These are phyloP conservation scores for Dicrostonyx torquatus DNA, from an alignment of 2,797 vertebrate genomes.

Conservation along the genomic window DNA sequence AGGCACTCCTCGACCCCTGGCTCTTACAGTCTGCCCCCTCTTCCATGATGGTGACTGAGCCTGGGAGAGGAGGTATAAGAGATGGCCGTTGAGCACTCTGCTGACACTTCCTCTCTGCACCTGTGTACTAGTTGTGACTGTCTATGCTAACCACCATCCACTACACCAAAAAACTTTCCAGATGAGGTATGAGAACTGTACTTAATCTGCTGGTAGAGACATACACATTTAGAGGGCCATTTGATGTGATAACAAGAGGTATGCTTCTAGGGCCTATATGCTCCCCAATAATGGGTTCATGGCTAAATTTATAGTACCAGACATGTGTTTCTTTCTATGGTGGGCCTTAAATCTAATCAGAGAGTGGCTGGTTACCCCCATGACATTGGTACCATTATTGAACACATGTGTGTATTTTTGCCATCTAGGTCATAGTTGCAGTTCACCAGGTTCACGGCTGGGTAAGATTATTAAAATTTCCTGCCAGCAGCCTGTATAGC, in stretches of 20 bases:
- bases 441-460: not conserved
- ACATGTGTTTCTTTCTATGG: not conserved
- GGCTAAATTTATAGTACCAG: not conserved
- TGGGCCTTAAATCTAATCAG: not conserved
- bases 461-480: not conserved
- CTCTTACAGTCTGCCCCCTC: not conserved
- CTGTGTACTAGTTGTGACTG: not conserved
- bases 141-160: not conserved
- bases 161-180: not conserved
- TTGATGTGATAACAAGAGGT: not conserved
- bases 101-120: not conserved
- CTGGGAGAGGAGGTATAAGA: not conserved
- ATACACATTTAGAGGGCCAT: not conserved
- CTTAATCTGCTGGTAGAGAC: not conserved
- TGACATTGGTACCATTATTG: not conserved
- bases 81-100: not conserved
- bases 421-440: not conserved
- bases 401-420: not conserved
- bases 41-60: not conserved
- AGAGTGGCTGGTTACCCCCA: not conserved
- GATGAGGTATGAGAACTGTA: not conserved
- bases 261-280: too few species aligned
- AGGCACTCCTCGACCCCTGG: not conserved
- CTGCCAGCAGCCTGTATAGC: not conserved
- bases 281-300: not conserved